Conservation (phyloP, 1,140 invertebrate genomes). For the Bacillus rossius region DNA sequence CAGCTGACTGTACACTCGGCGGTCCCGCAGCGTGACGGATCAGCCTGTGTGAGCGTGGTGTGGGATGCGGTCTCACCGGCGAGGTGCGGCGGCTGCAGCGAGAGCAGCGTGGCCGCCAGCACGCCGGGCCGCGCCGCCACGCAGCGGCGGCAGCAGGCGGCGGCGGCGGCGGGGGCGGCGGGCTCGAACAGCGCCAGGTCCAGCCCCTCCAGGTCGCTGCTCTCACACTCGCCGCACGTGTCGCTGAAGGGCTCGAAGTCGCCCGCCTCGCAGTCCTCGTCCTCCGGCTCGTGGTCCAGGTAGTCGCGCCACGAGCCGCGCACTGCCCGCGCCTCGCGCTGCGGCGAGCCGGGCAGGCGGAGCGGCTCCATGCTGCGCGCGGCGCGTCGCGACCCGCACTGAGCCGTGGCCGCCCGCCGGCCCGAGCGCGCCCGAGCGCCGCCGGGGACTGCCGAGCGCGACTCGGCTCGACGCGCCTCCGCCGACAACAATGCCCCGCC, state of each 20-base stretch:
- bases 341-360: constrained; percentile 5
- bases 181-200: constrained; percentile 62
- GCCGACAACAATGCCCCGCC: too few species aligned
- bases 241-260: constrained; percentile 52
- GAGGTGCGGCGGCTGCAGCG: constrained; percentile 22
- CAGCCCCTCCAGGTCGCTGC: constrained; percentile 60
- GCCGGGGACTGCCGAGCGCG: too few species aligned
- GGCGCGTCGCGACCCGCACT: too few species aligned
- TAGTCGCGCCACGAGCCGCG: constrained; percentile 16
- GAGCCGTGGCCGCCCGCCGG: too few species aligned
- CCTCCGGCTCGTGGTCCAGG: constrained; percentile 36
- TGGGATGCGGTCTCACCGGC: too few species aligned
- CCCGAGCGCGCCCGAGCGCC: too few species aligned
- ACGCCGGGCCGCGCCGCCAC: constrained; percentile 37
- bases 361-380: constrained; percentile 2
- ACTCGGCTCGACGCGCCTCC: too few species aligned
- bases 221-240: constrained; percentile 43
- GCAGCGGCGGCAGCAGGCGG: constrained; percentile 38
- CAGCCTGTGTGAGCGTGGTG: too few species aligned
- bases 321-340: constrained; percentile 1
- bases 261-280: constrained; percentile 38
- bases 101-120: constrained; percentile 41
- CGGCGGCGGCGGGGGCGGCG: constrained; percentile 37
- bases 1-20: too few species aligned
- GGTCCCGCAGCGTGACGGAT: too few species aligned